phyloP scores from a whole-genome alignment of 2,113 vertebrate species.

The Chionomys nivalis region DNA sequence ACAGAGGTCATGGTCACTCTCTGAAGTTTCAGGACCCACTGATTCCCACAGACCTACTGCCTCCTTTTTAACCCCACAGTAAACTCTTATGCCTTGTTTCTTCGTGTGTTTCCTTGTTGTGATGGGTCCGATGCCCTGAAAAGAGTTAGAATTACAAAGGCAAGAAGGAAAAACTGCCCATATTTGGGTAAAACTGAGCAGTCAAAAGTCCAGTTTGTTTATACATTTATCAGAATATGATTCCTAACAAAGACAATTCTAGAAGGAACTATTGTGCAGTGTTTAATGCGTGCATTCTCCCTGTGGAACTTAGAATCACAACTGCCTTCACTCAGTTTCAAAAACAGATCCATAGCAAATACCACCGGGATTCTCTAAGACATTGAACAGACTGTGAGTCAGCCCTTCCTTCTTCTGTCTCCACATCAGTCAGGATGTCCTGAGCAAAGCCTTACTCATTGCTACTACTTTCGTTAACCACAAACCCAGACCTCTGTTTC shows the following conservation, averaged over 20 bases:
- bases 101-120: not conserved
- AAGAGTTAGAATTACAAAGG: constrained; percentile 14
- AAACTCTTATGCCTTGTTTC: not conserved
- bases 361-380: not conserved
- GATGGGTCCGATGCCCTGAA: not conserved
- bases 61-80: not conserved
- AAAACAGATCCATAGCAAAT: not conserved
- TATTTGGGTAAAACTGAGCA: not conserved
- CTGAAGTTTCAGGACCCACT: not conserved
- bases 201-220: not conserved
- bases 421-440: not conserved
- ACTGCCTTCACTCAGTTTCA: not conserved
- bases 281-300: not conserved
- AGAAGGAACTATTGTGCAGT: not conserved
- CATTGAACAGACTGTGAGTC: not conserved
- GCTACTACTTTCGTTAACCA: constrained; percentile 25
- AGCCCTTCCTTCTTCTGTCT: not conserved
- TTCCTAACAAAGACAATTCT: not conserved
- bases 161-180: not conserved
- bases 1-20: not conserved
- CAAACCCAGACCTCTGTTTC: constrained; percentile 18
- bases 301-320: constrained; percentile 16
- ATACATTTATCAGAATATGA: not conserved
- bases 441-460: constrained; percentile 9
- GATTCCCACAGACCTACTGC: not conserved